Conservation (phyloP, 2,797 vertebrate genomes). For the Perodicticus potto region DNA sequence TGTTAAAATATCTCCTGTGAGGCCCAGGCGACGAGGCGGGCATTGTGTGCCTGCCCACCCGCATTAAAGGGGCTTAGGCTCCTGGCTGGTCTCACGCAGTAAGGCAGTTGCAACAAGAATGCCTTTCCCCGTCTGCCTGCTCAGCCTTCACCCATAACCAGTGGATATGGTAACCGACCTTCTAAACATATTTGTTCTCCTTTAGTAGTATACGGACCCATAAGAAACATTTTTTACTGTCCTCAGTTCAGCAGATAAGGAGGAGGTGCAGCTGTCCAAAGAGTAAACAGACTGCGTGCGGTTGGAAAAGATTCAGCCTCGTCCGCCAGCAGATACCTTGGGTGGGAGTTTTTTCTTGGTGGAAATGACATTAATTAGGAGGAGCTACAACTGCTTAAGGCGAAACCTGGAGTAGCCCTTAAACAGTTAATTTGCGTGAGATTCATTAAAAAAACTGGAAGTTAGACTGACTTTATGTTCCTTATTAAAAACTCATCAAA, state of each 20-base stretch:
- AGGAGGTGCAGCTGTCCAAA: slow-evolving; percentile 63
- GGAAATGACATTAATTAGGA: slow-evolving; percentile 51
- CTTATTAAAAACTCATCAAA: slow-evolving; percentile 42
- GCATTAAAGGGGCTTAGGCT: not conserved
- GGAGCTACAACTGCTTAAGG: slow-evolving; percentile 1
- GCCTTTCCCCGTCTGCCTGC: not conserved
- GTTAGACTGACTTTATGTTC: not conserved
- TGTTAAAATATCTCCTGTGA: not conserved
- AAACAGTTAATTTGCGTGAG: slow-evolving; percentile 33
- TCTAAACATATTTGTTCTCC: not conserved
- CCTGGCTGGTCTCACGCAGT: not conserved
- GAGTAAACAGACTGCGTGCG: slow-evolving; percentile 60
- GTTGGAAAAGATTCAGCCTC: not conserved
- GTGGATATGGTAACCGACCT: slow-evolving; percentile 34
- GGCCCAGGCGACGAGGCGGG: slow-evolving; percentile 48
- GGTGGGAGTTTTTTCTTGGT: slow-evolving; percentile 6
- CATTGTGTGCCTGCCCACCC: slow-evolving; percentile 45
- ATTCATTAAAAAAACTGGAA: not conserved
- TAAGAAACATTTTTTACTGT: slow-evolving; percentile 49
- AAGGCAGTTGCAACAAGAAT: not conserved
- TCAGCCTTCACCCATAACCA: not conserved
- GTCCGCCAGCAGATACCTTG: not conserved
- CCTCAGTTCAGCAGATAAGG: slow-evolving; percentile 10
- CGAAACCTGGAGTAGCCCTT: slow-evolving; percentile 2
- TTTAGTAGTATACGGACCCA: not conserved